Conservation (phyloP, 2,797 vertebrate species). For the Clarias fuscus region DNA sequence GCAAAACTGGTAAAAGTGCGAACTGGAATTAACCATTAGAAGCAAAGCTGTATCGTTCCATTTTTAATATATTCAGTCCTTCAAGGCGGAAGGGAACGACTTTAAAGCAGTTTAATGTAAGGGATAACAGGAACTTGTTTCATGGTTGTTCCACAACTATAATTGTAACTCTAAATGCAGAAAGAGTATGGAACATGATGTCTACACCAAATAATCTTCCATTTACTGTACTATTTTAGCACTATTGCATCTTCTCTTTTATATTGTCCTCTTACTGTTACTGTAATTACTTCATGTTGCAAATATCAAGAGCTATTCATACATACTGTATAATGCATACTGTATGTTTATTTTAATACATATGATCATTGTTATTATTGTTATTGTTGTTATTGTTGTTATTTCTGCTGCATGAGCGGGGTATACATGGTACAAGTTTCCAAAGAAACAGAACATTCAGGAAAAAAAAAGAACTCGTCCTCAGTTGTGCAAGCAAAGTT, state of each 20-base stretch:
- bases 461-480: neutral
- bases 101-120: neutral
- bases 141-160: neutral
- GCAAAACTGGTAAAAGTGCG: no score
- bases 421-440: neutral
- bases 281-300: no score
- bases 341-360: neutral
- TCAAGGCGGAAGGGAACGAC: neutral
- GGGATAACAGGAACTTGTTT: neutral
- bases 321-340: neutral
- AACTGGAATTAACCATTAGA: neutral
- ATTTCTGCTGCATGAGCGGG: neutral
- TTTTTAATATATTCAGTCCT: neutral
- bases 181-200: neutral
- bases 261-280: neutral
- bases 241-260: neutral
- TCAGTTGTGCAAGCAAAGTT: conserved; percentile 3
- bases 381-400: neutral
- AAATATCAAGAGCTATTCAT: neutral
- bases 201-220: neutral
- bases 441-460: conserved; percentile 4
- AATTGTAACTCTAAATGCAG: neutral
- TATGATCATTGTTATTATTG: neutral
- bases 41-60: neutral
- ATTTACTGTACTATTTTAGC: neutral